These are phyloP conservation scores for Pristionchus fissidentatus DNA, from an alignment of 2,888 invertebrate genomes.

Conservation along the genomic window DNA sequence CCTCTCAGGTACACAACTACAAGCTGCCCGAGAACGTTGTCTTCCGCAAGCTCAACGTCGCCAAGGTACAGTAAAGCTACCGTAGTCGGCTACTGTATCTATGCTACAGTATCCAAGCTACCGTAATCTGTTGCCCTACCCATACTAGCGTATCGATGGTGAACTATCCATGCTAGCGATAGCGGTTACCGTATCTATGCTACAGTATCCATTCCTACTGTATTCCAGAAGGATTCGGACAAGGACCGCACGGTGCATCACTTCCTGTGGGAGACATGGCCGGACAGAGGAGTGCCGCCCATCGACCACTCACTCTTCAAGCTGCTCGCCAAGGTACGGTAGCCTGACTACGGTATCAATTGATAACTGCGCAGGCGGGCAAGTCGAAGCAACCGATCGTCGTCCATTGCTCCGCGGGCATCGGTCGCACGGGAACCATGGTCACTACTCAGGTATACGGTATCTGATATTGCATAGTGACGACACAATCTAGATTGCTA, in stretches of 20 bases:
- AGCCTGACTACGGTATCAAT: constrained; percentile 1
- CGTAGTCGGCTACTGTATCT: neutral
- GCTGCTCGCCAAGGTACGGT: constrained; percentile 14
- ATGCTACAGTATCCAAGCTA: too few relatives aligned
- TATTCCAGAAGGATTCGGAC: constrained; percentile 49
- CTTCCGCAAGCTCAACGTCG: neutral
- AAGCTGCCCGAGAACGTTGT: constrained; percentile 8
- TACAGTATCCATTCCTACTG: too few relatives aligned
- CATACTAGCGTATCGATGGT: too few relatives aligned
- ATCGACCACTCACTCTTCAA: constrained; percentile 17
- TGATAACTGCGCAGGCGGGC: neutral
- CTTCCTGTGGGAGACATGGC: constrained; percentile 34
- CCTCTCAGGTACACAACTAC: constrained; percentile 8
- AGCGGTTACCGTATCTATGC: too few relatives aligned
- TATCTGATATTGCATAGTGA: neutral
- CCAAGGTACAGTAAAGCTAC: neutral
- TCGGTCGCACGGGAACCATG: constrained; percentile 29
- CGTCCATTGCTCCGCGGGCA: constrained; percentile 23
- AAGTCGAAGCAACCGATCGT: constrained; percentile 25
- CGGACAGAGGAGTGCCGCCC: constrained; percentile 35
- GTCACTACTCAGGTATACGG: constrained; percentile 11
- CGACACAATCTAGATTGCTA: neutral
- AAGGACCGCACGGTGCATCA: constrained; percentile 18
- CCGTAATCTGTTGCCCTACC: too few relatives aligned
- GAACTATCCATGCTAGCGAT: too few relatives aligned